These are phyloP conservation scores for Parnassius smintheus DNA, from an alignment of 2,888 invertebrate species.

Conservation along the genomic window DNA sequence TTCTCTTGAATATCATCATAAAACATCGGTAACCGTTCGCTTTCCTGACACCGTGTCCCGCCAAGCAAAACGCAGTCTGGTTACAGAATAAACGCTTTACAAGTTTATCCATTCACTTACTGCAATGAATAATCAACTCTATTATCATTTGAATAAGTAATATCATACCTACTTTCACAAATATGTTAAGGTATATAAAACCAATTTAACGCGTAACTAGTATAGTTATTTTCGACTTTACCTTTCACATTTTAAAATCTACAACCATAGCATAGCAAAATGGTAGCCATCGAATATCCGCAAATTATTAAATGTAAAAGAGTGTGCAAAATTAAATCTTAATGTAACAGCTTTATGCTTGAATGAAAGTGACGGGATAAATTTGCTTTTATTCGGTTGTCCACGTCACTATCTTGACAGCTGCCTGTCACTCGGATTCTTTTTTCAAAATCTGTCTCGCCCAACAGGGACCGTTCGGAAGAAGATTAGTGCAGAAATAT, in stretches of 20 bases:
- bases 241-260: conserved; percentile 3
- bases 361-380: conserved; percentile 1
- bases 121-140: conserved; percentile 23
- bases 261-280: conserved; percentile 24
- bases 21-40: conserved; percentile 26
- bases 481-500: conserved; percentile 37
- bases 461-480: conserved; percentile 35
- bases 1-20: conserved; percentile 11
- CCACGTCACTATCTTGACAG: conserved; percentile 42
- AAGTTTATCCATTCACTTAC: conserved; percentile 1
- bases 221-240: conserved; percentile 24
- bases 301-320: conserved; percentile 15
- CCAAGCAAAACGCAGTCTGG: conserved; percentile 35
- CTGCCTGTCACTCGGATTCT: conserved; percentile 40
- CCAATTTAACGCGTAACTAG: conserved; percentile 14
- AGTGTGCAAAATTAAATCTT: conserved; percentile 23
- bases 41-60: conserved; percentile 37
- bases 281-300: conserved; percentile 25
- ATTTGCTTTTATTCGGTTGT: conserved; percentile 28
- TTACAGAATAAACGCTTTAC: conserved; percentile 30
- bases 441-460: conserved; percentile 42
- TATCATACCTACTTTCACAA: conserved; percentile 17
- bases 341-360: conserved; percentile 3
- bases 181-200: conserved; percentile 23
- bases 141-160: conserved; percentile 15